Evolutionary conservation across 2,113 vertebrate genomes (phyloP).

Genomic region (Cichladusa arquata): DNA sequence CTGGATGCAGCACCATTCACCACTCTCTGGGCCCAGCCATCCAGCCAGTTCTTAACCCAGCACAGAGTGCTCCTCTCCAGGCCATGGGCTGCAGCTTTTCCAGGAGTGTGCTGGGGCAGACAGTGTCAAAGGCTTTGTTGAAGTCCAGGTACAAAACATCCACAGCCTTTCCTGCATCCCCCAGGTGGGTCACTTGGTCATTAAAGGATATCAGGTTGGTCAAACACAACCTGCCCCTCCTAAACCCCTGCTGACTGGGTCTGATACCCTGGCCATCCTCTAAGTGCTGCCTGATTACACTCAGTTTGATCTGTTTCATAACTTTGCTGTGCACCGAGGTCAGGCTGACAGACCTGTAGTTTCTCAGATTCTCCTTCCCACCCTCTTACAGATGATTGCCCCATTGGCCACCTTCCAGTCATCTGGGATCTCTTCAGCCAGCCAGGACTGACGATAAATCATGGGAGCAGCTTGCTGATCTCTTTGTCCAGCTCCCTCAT

Average conservation of each 20-base stretch:
- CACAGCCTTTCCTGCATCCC: not conserved
- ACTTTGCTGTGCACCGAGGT: not conserved
- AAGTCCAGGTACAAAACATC: rapidly evolving
- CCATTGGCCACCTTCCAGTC: not conserved
- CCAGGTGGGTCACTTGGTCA: rapidly evolving
- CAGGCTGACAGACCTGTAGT: not conserved
- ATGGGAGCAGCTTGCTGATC: rapidly evolving
- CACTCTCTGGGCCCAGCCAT: rapidly evolving
- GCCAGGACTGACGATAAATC: not conserved
- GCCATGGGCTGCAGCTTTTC: rapidly evolving
- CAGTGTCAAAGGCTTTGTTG: not conserved
- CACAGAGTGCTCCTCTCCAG: not conserved
- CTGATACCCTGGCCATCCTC: rapidly evolving
- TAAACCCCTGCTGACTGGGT: rapidly evolving
- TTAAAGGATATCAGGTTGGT: not conserved
- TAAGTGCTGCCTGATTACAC: not conserved
- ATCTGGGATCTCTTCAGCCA: not conserved
- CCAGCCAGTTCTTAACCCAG: not conserved
- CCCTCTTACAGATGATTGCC: not conserved
- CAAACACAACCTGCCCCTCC: rapidly evolving
- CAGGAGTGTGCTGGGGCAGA: not conserved
- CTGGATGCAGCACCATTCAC: rapidly evolving
- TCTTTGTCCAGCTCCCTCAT: not conserved
- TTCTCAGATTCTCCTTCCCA: not conserved
- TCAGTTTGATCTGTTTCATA: not conserved